A percentile compares a stretch with the other conserved stretches of the same genome.
phyloP scores from a whole-genome alignment of 2,888 invertebrate genomes.

The Camptogramma bilineatum region DNA sequence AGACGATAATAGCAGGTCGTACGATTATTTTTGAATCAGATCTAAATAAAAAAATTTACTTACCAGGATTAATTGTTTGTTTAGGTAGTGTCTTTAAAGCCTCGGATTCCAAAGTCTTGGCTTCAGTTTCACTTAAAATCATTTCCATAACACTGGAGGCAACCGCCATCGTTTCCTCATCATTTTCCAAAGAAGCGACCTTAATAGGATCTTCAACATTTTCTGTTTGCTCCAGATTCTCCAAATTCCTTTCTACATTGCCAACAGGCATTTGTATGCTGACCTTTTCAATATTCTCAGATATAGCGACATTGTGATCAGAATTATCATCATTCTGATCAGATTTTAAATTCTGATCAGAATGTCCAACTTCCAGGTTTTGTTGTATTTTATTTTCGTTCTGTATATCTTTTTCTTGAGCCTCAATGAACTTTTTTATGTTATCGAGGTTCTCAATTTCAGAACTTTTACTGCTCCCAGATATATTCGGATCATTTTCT shows the following conservation, averaged over 20 bases:
- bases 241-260: conserved; percentile 16
- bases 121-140: conserved; percentile 67
- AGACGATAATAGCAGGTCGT: too few relatives aligned
- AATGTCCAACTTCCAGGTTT: conserved; percentile 4
- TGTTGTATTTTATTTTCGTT: conserved; percentile 5
- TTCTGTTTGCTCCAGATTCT: neutral
- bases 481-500: conserved; percentile 38
- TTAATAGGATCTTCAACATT: conserved; percentile 24
- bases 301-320: conserved; percentile 9
- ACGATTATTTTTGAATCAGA: too few relatives aligned
- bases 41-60: neutral
- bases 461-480: conserved; percentile 58
- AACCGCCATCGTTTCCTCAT: conserved; percentile 54
- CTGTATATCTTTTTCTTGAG: conserved; percentile 63
- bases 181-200: conserved; percentile 16
- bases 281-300: conserved; percentile 2
- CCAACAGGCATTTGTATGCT: conserved; percentile 20
- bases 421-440: conserved; percentile 71
- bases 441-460: conserved; percentile 74
- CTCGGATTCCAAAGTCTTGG: conserved; percentile 51
- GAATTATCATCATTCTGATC: conserved; percentile 13
- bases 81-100: conserved; percentile 46
- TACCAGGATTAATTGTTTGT: conserved; percentile 34
- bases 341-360: conserved; percentile 8
- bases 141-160: conserved; percentile 70